Evolutionary conservation across 2,888 invertebrate species (phyloP).

Genomic region (Acleris holmiana): DNA sequence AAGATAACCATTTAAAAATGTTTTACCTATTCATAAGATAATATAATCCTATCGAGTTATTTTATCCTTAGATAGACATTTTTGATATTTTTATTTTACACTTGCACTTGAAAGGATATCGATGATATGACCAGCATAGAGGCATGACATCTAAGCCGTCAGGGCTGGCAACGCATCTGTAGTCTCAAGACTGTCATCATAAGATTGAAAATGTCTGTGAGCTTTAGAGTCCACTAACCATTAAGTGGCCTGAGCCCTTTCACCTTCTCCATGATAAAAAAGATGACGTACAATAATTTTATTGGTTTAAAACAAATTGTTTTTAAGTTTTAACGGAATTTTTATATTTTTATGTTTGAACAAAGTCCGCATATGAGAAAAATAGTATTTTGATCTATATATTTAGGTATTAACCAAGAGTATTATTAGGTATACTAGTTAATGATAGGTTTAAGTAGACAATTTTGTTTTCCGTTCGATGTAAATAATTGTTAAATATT

Average conservation of each 20-base stretch:
- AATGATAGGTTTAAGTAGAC: constrained; percentile 71
- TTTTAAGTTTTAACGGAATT: no score
- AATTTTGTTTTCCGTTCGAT: constrained; percentile 51
- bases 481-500: constrained; percentile 42
- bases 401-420: constrained; percentile 63
- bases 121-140: no score
- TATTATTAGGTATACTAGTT: constrained; percentile 68
- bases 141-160: no score
- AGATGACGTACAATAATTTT: no score
- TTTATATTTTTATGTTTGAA: constrained; percentile 26
- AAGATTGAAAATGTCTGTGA: no score
- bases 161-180: no score
- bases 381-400: constrained; percentile 42
- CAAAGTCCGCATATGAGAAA: constrained; percentile 48
- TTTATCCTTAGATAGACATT: constrained; percentile 1
- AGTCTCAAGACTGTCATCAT: no score
- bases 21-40: constrained; percentile 20
- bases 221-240: no score
- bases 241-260: no score
- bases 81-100: neutral
- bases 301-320: no score
- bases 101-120: no score
- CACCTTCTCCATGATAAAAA: no score
- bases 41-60: constrained; percentile 15
- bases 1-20: constrained; percentile 7